Base-by-base conservation (phyloP, 2,888 invertebrate genomes). In the Ligdia adustata region DNA sequence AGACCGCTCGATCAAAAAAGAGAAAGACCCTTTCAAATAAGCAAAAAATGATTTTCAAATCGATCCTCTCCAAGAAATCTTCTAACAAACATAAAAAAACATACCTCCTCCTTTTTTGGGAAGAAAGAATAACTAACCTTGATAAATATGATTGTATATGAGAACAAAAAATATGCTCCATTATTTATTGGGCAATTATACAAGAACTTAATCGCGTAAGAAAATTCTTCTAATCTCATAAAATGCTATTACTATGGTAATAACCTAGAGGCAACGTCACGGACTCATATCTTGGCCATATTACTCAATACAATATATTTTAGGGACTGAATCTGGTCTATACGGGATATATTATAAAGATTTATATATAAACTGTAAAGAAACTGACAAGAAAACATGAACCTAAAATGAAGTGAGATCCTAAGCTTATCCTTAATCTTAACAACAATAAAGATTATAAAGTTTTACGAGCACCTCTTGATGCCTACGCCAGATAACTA, bases 391-490 rank as follows among this genome's bases (percentile, higher is more conserved):
- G 5, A 26, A 31, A 27, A 14, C 42, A 11, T 42, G 5, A 24
- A 18, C n/a, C 35, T 37, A 15, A 31, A 37, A 31, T 9, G 28
- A 11, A 12, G n/a, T 18, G 27, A n/a, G 34, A 1, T n/a, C n/a
- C n/a, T n/a, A n/a, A 4, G 24, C 31, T 35, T 47, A 47, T 47
- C 40, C 35, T 18, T 28, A 40, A 47, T 47, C 40, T 47, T 35
- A 27, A 47, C 12, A 41, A 37, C 35, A 16, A 41, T 12, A 3
- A 37, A 15, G 24, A 35, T 14, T 26, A 9, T 26, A 18, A 41
- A 20, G 34, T 37, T 47, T 24, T 33, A 38, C 38, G 16, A n/a
- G n/a, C n/a, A 24, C 29, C 37, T 41, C 47, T 35, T 24, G 46
- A 47, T 45, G 11, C 12, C 22, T 28, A 26, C 16, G 29, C 9